Percentiles rank a stretch among this genome's conserved stretches.
phyloP scores from a whole-genome alignment of 2,113 vertebrate genomes.

The Anguilla rostrata region DNA sequence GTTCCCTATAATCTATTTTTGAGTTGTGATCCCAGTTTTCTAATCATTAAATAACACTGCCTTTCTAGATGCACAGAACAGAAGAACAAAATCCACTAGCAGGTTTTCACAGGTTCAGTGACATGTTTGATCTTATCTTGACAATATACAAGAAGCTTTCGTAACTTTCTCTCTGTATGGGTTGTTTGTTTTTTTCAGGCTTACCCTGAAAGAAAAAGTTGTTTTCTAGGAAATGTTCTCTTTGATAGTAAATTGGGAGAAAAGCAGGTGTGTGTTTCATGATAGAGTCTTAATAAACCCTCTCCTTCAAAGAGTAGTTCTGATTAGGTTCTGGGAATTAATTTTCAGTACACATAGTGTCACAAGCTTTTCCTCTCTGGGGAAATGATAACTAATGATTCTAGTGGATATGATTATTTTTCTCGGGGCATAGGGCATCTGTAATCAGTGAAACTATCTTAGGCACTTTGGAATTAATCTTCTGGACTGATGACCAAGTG shows the following conservation, averaged over 20 bases:
- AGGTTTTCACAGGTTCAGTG: too few species aligned
- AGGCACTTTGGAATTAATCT: slow-evolving; percentile 44
- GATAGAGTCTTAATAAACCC: slow-evolving; percentile 24
- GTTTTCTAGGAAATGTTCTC: neutral
- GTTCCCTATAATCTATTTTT: too few species aligned
- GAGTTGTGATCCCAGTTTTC: too few species aligned
- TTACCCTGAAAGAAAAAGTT: neutral
- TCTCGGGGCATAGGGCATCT: slow-evolving; percentile 36
- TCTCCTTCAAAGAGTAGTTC: slow-evolving; percentile 27
- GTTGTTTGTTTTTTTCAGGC: neutral
- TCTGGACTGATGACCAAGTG: slow-evolving; percentile 43
- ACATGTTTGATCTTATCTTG: too few species aligned
- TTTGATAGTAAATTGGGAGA: neutral
- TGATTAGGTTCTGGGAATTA: slow-evolving; percentile 45
- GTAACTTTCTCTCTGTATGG: neutral
- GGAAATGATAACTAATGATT: slow-evolving; percentile 42
- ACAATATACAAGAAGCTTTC: too few species aligned
- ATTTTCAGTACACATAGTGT: slow-evolving; percentile 39
- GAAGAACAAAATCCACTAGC: too few species aligned
- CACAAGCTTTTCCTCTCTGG: slow-evolving; percentile 30
- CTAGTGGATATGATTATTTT: slow-evolving; percentile 47
- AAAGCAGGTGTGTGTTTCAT: neutral
- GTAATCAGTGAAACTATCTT: slow-evolving; percentile 45
- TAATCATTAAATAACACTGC: too few species aligned
- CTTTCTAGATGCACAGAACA: too few species aligned